These are phyloP conservation scores for Setipinna tenuifilis DNA, from an alignment of 2,797 vertebrate species.

Conservation along the genomic window DNA sequence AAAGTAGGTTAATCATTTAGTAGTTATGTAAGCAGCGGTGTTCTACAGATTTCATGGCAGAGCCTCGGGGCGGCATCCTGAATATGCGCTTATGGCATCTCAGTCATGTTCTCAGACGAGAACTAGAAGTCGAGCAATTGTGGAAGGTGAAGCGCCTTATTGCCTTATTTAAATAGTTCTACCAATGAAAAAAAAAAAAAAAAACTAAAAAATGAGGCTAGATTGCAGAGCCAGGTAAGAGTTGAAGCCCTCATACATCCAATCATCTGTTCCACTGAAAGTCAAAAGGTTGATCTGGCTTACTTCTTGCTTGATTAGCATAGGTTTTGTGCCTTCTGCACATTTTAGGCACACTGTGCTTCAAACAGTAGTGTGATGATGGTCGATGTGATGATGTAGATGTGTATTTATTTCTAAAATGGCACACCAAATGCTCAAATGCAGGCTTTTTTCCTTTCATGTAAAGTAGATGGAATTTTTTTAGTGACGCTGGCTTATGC, in stretches of 20 bases:
- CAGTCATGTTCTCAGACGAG: background rate
- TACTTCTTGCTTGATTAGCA: background rate
- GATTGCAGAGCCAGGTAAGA: background rate
- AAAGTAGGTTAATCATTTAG: constrained; percentile 20
- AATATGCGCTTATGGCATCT: background rate
- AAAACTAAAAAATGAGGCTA: too few relatives aligned
- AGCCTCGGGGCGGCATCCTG: background rate
- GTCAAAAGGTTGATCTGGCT: background rate
- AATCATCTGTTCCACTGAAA: background rate
- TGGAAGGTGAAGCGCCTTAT: background rate
- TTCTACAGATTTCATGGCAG: constrained; percentile 5
- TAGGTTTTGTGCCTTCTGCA: background rate
- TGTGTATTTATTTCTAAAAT: background rate
- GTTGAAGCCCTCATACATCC: background rate
- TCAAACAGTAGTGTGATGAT: background rate
- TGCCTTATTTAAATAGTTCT: background rate
- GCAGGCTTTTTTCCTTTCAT: background rate
- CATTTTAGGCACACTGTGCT: background rate
- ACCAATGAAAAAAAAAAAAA: background rate
- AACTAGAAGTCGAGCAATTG: background rate
- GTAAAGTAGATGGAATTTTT: background rate
- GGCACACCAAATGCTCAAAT: background rate
- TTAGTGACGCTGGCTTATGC: background rate
- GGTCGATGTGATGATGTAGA: background rate
- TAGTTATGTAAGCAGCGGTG: constrained; percentile 18